Evolutionary conservation across 2,888 invertebrate genomes (phyloP).

Genomic region (Hipparchia semele): DNA sequence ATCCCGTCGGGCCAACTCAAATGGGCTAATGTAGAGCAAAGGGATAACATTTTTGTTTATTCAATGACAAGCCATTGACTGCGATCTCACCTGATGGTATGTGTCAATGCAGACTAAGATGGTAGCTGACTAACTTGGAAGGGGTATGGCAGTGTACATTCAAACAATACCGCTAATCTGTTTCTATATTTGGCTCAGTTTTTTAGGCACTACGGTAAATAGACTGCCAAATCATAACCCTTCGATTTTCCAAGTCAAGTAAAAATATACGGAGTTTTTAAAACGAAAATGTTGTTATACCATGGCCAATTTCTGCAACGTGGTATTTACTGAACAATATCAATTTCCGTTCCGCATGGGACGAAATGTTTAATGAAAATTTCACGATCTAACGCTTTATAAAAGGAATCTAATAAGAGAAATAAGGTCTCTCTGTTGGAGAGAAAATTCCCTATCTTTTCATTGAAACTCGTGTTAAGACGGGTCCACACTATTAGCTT

Average conservation of each 20-base stretch:
- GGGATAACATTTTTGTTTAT: too few species aligned
- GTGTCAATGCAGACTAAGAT: too few species aligned
- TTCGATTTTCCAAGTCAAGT: neutral
- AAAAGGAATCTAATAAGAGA: conserved; percentile 33
- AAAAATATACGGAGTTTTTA: neutral
- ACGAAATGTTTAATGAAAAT: conserved; percentile 30
- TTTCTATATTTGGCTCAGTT: neutral
- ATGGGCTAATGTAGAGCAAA: too few species aligned
- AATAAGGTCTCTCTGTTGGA: conserved; percentile 15
- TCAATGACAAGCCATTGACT: too few species aligned
- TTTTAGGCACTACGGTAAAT: neutral
- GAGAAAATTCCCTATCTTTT: conserved; percentile 19
- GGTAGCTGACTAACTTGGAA: too few species aligned
- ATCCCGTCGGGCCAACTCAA: too few species aligned
- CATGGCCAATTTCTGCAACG: neutral
- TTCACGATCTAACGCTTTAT: conserved; percentile 27
- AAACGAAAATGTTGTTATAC: neutral
- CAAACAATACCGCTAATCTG: too few species aligned
- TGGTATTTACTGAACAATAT: conserved; percentile 19
- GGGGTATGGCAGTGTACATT: too few species aligned
- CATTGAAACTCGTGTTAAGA: conserved; percentile 15
- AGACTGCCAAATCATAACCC: neutral
- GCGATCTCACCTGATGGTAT: too few species aligned
- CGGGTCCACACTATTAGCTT: conserved; percentile 8
- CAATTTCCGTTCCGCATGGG: conserved; percentile 12